These are phyloP conservation scores for Hemiscyllium ocellatum DNA, from an alignment of 2,113 vertebrate species.

Conservation along the genomic window DNA sequence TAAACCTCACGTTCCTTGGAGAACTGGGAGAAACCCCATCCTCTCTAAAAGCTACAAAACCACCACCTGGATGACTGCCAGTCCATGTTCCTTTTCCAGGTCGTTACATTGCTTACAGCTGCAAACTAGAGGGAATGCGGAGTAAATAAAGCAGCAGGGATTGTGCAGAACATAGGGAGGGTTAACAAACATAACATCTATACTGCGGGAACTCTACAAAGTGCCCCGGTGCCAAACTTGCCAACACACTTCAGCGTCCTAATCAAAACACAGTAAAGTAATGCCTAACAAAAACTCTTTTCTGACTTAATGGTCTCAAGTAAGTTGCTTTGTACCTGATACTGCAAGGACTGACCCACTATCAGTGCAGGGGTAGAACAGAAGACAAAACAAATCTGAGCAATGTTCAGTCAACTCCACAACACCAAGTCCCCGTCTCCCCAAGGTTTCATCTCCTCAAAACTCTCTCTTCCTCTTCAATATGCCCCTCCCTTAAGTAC, in stretches of 20 bases:
- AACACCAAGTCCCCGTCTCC: too few relatives aligned
- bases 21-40: neutral
- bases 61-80: neutral
- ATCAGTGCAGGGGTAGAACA: neutral
- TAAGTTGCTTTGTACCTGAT: neutral
- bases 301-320: neutral
- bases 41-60: neutral
- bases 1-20: neutral
- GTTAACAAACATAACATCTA: neutral
- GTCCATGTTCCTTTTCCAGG: neutral
- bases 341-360: neutral
- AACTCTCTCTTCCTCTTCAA: neutral
- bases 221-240: too few relatives aligned
- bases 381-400: too few relatives aligned
- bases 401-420: too few relatives aligned
- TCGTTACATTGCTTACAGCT: neutral
- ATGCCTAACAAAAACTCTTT: neutral
- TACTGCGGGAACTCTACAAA: neutral
- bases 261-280: neutral
- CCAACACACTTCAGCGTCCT: neutral
- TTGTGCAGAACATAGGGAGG: neutral
- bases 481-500: neutral
- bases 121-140: neutral
- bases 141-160: conserved; percentile 20
- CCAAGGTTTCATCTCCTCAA: too few relatives aligned